Conservation (phyloP, 1,140 invertebrate species). For the Pseudomyrmex sp. region DNA sequence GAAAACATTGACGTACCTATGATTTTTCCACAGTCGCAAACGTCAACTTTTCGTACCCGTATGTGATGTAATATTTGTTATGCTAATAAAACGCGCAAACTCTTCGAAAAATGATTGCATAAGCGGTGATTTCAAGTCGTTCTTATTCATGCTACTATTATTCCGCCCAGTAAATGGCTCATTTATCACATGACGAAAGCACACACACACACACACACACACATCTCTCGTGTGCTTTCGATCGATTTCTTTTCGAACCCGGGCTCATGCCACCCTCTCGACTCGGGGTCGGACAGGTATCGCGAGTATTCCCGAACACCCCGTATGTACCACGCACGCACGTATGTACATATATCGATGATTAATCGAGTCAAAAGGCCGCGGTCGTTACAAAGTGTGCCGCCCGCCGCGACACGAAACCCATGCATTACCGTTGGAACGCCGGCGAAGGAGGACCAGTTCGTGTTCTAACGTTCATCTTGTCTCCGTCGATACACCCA, state of each 20-base stretch:
- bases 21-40: no score
- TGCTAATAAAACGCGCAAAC: background rate
- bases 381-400: constrained; percentile 85
- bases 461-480: constrained; percentile 81
- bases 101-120: background rate
- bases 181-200: constrained; percentile 27
- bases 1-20: no score
- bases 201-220: no score
- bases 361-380: constrained; percentile 85
- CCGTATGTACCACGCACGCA: constrained; percentile 62
- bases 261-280: background rate
- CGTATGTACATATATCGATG: constrained; percentile 82
- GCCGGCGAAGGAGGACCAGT: constrained; percentile 76
- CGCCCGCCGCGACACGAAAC: constrained; percentile 84
- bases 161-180: constrained; percentile 24
- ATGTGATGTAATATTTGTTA: background rate
- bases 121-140: background rate
- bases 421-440: constrained; percentile 81
- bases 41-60: no score
- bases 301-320: constrained; percentile 54
- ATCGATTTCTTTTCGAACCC: background rate
- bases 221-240: constrained; percentile 10
- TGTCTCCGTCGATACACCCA: constrained; percentile 81
- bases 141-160: background rate
- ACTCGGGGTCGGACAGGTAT: background rate